Evolutionary conservation across 2,888 invertebrate genomes (phyloP), one percentile per base, ranked within the genome.

Genomic region (Alsophila aescularia): DNA sequence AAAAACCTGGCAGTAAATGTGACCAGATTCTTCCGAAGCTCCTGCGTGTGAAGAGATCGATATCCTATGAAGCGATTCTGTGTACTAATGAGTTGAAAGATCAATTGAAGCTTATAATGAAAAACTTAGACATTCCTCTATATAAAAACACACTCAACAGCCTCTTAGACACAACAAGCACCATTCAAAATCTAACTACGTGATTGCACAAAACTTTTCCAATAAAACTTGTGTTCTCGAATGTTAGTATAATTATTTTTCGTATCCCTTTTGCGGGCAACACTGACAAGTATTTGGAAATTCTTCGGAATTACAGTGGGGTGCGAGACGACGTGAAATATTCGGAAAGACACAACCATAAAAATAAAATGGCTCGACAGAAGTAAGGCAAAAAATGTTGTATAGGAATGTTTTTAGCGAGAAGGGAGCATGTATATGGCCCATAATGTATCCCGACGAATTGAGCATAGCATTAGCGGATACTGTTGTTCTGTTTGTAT

Each of bases 281-380:
- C 70, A 67, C 64, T 73, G 73, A 72, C 71, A 75, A 78, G 77
- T 74, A 77, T 84, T 83, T 69, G 71, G 67, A 64, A 75, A 77
- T 79, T 81, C 69, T 70, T 67, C 62, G 70, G 76, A 77, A 80
- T 80, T 76, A 77, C 74, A 67, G 62, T 51, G 67, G 72, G 69
- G 40, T 37, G 68, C 50, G 70, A 70, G 70, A 76, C 69, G 73
- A 70, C 66, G 73, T 65, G 66, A 81, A 78, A 81, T 81, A 82
- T 85, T 82, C 70, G 74, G 64, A 69, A 78, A 84, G 79, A 85
- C 75, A 77, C 66, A 64, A 66, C 69, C 71, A 79, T 85, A 83
- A 86, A 86, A 86, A 81, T 82, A 84, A 87, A 87, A 83, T 71
- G 73, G 72, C 67, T 66, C 75, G 70, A 75, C 76, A 75, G 69